These are phyloP conservation scores for Macrobrachium rosenbergii DNA, from an alignment of 1,140 invertebrate genomes.

Conservation along the genomic window DNA sequence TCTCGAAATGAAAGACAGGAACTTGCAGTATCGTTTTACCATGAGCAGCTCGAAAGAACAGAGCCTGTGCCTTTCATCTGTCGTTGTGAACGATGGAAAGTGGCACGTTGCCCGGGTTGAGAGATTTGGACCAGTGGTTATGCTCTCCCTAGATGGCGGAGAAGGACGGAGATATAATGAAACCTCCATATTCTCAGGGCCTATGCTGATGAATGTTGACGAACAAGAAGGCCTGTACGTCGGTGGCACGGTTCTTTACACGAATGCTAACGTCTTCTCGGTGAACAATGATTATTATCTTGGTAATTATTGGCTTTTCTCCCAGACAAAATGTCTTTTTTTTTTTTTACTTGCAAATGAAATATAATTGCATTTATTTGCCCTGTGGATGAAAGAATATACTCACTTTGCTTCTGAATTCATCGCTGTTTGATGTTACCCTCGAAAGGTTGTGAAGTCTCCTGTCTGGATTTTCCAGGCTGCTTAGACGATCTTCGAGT, in stretches of 20 bases:
- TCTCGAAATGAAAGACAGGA: slow-evolving; percentile 91
- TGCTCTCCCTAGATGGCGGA: slow-evolving; percentile 92
- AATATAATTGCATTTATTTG: too few relatives aligned
- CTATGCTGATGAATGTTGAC: slow-evolving; percentile 92
- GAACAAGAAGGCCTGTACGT: slow-evolving; percentile 96
- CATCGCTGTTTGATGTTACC: too few relatives aligned
- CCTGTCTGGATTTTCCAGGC: background rate
- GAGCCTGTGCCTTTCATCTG: slow-evolving; percentile 89
- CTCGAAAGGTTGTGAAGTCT: too few relatives aligned
- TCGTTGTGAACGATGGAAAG: slow-evolving; percentile 94
- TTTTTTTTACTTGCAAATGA: too few relatives aligned
- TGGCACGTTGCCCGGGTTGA: slow-evolving; percentile 91
- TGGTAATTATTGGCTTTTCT: slow-evolving; percentile 73
- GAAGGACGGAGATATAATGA: slow-evolving; percentile 96
- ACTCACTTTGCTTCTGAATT: too few relatives aligned
- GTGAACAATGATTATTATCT: slow-evolving; percentile 96
- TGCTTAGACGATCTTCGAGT: slow-evolving; percentile 30
- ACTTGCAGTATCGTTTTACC: slow-evolving; percentile 90
- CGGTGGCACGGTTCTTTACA: slow-evolving; percentile 95
- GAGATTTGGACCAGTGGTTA: slow-evolving; percentile 93
- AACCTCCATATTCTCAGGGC: slow-evolving; percentile 90
- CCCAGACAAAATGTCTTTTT: too few relatives aligned
- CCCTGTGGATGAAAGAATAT: too few relatives aligned
- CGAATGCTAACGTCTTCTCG: slow-evolving; percentile 90
- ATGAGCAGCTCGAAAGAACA: slow-evolving; percentile 91